Evolutionary conservation across 2,797 vertebrate species (phyloP).

Genomic region (Microctenopoma steveboyesi): DNA sequence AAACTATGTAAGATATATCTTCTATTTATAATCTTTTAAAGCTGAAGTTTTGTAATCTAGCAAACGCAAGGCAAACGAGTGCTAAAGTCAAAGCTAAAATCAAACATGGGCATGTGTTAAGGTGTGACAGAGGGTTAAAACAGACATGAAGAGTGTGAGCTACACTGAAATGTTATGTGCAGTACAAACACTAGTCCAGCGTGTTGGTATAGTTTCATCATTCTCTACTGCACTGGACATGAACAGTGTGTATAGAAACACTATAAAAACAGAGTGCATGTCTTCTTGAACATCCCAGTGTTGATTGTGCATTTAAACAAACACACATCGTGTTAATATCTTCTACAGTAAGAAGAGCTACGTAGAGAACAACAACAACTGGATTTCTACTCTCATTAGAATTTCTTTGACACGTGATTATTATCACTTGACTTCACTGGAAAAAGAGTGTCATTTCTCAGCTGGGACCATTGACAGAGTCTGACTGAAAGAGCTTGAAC

Average conservation of each 20-base stretch:
- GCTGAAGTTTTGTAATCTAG: slow-evolving; percentile 34
- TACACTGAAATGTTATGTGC: slow-evolving; percentile 22
- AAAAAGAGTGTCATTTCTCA: slow-evolving; percentile 1
- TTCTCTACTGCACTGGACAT: slow-evolving; percentile 15
- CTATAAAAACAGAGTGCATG: slow-evolving; percentile 10
- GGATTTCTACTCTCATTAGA: slow-evolving; percentile 10
- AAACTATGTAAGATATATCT: slow-evolving; percentile 57
- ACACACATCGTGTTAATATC: background rate
- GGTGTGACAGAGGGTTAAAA: slow-evolving; percentile 16
- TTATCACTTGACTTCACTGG: background rate
- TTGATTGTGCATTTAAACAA: background rate
- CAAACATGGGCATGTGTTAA: slow-evolving; percentile 27
- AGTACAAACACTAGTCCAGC: slow-evolving; percentile 23
- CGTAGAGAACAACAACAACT: background rate
- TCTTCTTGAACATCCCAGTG: slow-evolving; percentile 11
- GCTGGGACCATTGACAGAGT: background rate
- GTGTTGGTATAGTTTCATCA: slow-evolving; percentile 8
- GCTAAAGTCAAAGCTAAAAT: slow-evolving; percentile 15
- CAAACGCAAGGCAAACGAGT: slow-evolving; percentile 20
- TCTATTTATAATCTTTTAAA: slow-evolving; percentile 69
- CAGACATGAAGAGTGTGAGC: background rate
- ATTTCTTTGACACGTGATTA: background rate
- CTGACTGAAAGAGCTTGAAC: slow-evolving; percentile 16
- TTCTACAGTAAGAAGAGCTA: slow-evolving; percentile 13
- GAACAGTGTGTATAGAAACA: slow-evolving; percentile 21